Conservation (phyloP, 1,140 invertebrate genomes). For the Drosophila kepulauana region DNA sequence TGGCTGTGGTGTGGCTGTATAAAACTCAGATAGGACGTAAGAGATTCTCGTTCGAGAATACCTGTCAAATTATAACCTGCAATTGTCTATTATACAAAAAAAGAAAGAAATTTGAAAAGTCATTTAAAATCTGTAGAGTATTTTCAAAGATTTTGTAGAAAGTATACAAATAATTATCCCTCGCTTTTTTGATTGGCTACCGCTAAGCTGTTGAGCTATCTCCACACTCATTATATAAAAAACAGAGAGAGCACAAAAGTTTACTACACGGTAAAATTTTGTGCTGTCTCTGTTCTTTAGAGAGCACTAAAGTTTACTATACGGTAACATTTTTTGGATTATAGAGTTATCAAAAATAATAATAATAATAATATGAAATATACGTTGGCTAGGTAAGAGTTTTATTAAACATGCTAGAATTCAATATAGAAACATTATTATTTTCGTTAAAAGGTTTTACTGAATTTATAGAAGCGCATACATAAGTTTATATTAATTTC, state of each 20-base stretch:
- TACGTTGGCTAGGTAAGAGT: background rate
- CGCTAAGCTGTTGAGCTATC: background rate
- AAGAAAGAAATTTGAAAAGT: too few relatives aligned
- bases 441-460: background rate
- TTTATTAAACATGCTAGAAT: background rate
- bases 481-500: background rate
- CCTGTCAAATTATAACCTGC: conserved; percentile 78
- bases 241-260: background rate
- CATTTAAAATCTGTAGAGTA: background rate
- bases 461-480: background rate
- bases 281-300: too few relatives aligned
- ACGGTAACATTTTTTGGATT: background rate
- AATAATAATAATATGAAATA: background rate
- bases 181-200: background rate
- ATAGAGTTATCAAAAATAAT: background rate
- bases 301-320: background rate
- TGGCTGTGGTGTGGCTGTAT: conserved; percentile 56
- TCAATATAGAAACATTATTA: background rate
- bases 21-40: conserved; percentile 54
- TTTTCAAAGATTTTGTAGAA: background rate
- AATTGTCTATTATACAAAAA: conserved; percentile 26
- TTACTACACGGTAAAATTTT: too few relatives aligned
- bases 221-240: background rate
- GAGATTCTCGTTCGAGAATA: conserved; percentile 55
- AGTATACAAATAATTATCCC: background rate